Evolutionary conservation across 1,140 invertebrate species (phyloP).

Genomic region (Drosophila erecta): DNA sequence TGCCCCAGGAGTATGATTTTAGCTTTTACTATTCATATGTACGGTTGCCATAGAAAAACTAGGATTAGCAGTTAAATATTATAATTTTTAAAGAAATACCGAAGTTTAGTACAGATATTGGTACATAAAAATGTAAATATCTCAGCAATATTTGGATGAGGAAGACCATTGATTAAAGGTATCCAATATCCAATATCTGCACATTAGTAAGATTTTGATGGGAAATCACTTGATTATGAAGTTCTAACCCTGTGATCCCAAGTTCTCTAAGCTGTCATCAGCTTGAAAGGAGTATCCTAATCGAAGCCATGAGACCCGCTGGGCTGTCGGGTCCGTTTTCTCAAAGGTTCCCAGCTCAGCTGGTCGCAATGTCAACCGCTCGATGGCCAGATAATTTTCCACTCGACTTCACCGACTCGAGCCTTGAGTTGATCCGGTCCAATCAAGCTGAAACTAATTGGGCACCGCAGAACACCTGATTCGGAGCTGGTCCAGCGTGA

Average conservation of each 20-base stretch:
- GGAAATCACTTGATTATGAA: too few relatives aligned
- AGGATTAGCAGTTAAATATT: too few relatives aligned
- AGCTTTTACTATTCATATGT: too few relatives aligned
- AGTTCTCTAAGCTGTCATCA: not conserved
- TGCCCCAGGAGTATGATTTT: too few relatives aligned
- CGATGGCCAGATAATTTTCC: conserved; percentile 46
- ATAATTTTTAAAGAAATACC: too few relatives aligned
- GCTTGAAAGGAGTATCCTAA: not conserved
- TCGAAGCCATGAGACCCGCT: conserved; percentile 12
- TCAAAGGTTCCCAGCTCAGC: conserved; percentile 4
- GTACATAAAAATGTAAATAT: too few relatives aligned
- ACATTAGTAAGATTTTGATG: too few relatives aligned
- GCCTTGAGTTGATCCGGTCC: conserved; percentile 44
- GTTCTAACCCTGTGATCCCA: not conserved
- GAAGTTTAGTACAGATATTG: too few relatives aligned
- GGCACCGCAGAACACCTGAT: conserved; percentile 65
- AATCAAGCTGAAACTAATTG: conserved; percentile 62
- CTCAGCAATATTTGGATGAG: too few relatives aligned
- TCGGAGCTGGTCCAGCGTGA: conserved; percentile 31
- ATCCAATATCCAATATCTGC: too few relatives aligned
- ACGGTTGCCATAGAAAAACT: too few relatives aligned
- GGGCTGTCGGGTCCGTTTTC: conserved; percentile 14
- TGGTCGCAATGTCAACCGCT: conserved; percentile 34
- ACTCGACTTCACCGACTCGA: conserved; percentile 47
- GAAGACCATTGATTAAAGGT: too few relatives aligned